Evolutionary conservation across 1,140 invertebrate species (phyloP), one percentile per base, ranked within the genome.

Genomic region (Aleiodes sp.): DNA sequence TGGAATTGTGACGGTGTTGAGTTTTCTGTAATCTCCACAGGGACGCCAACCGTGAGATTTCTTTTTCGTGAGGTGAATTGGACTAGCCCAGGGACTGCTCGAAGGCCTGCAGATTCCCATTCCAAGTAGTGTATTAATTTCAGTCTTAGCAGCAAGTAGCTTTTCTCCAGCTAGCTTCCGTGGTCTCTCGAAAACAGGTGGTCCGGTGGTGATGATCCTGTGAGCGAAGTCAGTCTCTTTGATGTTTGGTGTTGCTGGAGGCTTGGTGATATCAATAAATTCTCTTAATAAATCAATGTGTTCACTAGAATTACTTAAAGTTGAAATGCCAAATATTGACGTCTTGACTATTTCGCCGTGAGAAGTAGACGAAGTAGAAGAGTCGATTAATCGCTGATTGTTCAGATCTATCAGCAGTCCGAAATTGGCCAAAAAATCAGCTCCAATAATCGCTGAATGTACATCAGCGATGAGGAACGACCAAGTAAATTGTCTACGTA

Each of bases 1-100:
- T 3, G 72, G 69, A 9, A 70, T 56, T n/a, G 81, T 85, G 4
- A 72, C 14, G 4, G 64, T 26, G 65, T 87, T 87, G 0, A 86
- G 63, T 2, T 46, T 56, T n/a, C 78, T 68, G 63, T 79, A 86
- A 64, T 86, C 84, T 0, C 82, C 77, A 61, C 75, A 78, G 4
- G 75, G 64, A 8, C 82, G 62, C 70, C 73, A 80, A 0, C 68
- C 65, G 6, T 78, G 78, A 59, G 75, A 71, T 59, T 73, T 69
- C 59, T 86, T 85, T 7, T 70, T 71, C 9, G 78, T 77, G 62
- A 86, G 68, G 46, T 82, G 76, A 6, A 82, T 61, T 12, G 81
- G 76, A 14, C 75, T 78, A n/a, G 82, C 75, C 79, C 79, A 86
- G 14, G 78, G 57, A 66, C 80, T 80, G 14, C 57, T 75, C 2